These are phyloP conservation scores for Tribolium castaneum DNA, from an alignment of 1,140 invertebrate species.

Conservation along the genomic window DNA sequence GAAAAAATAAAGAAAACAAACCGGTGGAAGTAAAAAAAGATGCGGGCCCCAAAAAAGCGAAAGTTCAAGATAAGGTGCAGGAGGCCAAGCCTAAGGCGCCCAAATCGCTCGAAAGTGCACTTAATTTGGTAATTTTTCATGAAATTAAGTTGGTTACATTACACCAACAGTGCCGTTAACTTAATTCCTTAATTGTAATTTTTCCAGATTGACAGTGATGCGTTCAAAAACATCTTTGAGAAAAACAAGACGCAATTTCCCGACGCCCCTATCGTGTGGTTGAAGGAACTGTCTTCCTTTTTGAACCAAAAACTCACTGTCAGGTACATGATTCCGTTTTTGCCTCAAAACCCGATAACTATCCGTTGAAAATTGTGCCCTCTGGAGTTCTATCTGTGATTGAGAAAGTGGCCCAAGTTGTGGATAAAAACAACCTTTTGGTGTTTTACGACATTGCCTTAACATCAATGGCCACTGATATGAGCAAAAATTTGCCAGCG, in stretches of 20 bases:
- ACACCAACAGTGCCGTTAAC: too few relatives aligned
- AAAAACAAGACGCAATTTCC: conserved; percentile 70
- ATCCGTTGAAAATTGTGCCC: conserved; percentile 67
- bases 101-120: conserved; percentile 75
- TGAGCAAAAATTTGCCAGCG: conserved; percentile 72
- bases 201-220: conserved; percentile 69
- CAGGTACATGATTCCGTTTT: conserved; percentile 71
- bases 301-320: conserved; percentile 72
- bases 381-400: conserved; percentile 66
- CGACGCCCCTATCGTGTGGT: conserved; percentile 71
- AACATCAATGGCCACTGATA: conserved; percentile 73
- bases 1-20: conserved; percentile 64
- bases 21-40: conserved; percentile 63
- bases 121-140: conserved; percentile 67
- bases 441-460: conserved; percentile 75
- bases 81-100: conserved; percentile 71
- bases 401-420: conserved; percentile 69
- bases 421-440: conserved; percentile 69
- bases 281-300: conserved; percentile 73
- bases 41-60: conserved; percentile 56
- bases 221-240: conserved; percentile 67
- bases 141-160: too few relatives aligned
- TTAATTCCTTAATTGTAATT: conserved; percentile 45
- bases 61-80: conserved; percentile 67
- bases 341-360: conserved; percentile 64